Evolutionary conservation across 2,888 invertebrate genomes (phyloP).

Genomic region (Cheilosia pagana): DNA sequence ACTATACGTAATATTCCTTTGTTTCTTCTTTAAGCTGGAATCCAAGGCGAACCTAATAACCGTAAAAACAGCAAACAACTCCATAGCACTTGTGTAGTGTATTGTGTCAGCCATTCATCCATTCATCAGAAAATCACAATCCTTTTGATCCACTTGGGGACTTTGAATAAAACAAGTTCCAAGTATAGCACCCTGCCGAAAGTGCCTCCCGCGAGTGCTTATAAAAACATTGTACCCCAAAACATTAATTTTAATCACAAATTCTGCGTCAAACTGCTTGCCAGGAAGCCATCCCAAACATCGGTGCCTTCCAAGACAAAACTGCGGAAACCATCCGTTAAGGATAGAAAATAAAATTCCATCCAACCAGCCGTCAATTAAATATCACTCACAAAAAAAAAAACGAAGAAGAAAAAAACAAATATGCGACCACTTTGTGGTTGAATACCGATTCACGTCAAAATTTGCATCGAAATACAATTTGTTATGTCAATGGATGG

Average conservation of each 20-base stretch:
- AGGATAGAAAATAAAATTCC: conserved; percentile 36
- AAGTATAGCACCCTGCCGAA: no score
- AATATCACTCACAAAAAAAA: conserved; percentile 41
- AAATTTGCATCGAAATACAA: conserved; percentile 73
- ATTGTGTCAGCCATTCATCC: no score
- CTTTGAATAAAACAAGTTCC: no score
- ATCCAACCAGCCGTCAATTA: conserved; percentile 58
- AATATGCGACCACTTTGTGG: conserved; percentile 18
- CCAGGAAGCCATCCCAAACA: conserved; percentile 10
- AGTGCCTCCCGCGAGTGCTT: no score
- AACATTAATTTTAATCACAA: not conserved
- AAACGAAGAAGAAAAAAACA: not conserved
- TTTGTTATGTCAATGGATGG: conserved; percentile 71
- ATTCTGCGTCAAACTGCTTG: not conserved
- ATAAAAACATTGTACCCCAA: no score
- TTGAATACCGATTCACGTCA: conserved; percentile 25
- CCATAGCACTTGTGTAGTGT: no score
- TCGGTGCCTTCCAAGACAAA: not conserved
- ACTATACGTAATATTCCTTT: no score
- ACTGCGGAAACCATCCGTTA: conserved; percentile 1
- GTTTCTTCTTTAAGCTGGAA: no score
- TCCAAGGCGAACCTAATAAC: no score
- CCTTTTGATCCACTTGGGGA: no score
- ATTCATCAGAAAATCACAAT: no score
- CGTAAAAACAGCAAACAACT: no score